phyloP scores from a whole-genome alignment of 2,113 vertebrate species.

The Anoura caudifer region DNA sequence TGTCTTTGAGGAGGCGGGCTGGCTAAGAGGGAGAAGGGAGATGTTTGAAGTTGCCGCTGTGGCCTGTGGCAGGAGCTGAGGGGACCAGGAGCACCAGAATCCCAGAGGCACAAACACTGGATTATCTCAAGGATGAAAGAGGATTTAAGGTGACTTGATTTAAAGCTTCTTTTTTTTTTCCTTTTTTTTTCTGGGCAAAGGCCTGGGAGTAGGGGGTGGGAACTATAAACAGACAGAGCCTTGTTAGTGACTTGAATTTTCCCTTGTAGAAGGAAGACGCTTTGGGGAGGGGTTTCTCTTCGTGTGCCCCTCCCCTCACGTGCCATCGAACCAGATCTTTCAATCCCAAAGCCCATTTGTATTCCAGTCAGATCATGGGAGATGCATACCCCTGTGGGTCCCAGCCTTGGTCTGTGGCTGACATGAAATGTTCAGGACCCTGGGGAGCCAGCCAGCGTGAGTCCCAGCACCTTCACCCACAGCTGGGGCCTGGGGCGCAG shows the following conservation, averaged over 20 bases:
- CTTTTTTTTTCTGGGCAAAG: neutral
- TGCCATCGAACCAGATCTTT: neutral
- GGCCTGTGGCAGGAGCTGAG: neutral
- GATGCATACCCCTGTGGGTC: neutral
- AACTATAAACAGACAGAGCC: neutral
- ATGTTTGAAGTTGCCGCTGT: neutral
- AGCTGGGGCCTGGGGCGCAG: neutral
- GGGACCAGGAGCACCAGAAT: neutral
- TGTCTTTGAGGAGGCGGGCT: neutral
- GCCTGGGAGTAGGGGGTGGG: neutral
- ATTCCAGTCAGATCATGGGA: neutral
- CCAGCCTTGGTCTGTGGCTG: neutral
- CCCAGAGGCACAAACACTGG: neutral
- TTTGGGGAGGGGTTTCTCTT: neutral
- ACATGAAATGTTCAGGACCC: neutral
- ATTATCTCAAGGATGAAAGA: neutral
- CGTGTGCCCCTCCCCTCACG: neutral
- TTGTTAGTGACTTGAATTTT: neutral
- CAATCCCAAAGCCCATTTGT: neutral
- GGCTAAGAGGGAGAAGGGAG: neutral
- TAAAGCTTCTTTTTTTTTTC: neutral
- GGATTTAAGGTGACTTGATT: neutral
- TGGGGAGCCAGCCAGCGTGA: neutral
- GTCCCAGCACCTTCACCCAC: too few species aligned
- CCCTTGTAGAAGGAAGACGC: neutral